Base-by-base conservation (phyloP, 2,797 vertebrate species). In the Coregonus ussuriensis region DNA sequence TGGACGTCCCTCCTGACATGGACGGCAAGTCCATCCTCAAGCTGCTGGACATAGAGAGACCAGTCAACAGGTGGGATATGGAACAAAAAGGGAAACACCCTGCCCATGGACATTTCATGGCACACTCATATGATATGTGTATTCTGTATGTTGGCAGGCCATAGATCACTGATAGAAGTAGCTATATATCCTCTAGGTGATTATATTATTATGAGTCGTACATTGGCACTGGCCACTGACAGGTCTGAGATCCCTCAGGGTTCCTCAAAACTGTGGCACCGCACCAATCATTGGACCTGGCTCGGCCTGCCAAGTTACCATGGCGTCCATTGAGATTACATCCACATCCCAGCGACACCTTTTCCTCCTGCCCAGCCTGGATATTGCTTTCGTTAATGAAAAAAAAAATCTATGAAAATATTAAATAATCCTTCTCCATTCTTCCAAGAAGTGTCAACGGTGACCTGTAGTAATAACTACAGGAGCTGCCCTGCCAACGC, bases 1-100 rank as follows among this genome's bases (percentile, higher is more conserved):
- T 98, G 78, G 96, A 97, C 89, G 95, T 97, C 76, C 98, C 98
- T 0, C 80, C 95, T 2, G 97, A 99, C 79, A 99, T 99, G 98
- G 98, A 98, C 4, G 97, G 98, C 67, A 97, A 96, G 86, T 99
- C 98, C 0, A 95, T 98, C 81, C 91, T 99, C 54, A 93, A 95
- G 65, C 90, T 98, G 54, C 92, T 98, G 84, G 97, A 98, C 86
- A 95, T 94, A 0, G 97, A 97, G 77, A 95, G 91, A 79, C 93
- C 95, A 0, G 94, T 91, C 33, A 98, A 98, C 87, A 96, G 97
- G 97, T 98, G 85, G 37, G n/a, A 29, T 18, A 56, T 47, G 41
- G 41, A 47, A 9, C 41, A 0, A 47, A 47, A 47, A 47, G 41
- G 37, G 41, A 11, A 47, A 47, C 41, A 11, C 11, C 41, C 41